A percentile compares a stretch with the other conserved stretches of the same genome.
Evolutionary conservation across 2,888 invertebrate genomes (phyloP).

Genomic region (Phengaris arion): DNA sequence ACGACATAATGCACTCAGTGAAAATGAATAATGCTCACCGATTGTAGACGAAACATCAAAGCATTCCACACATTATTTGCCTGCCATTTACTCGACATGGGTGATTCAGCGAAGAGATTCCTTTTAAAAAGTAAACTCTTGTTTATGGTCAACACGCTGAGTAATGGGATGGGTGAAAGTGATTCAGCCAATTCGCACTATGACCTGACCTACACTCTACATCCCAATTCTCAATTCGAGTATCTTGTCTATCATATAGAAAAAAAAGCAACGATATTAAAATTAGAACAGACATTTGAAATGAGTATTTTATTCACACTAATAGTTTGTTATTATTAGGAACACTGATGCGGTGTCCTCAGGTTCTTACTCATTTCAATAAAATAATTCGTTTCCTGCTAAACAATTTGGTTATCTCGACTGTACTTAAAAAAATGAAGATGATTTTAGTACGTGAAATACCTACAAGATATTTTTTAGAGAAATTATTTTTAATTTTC

Average conservation of each 20-base stretch:
- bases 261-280: no score
- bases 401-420: no score
- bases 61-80: constrained; percentile 16
- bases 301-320: no score
- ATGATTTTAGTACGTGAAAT: no score
- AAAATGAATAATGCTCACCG: not conserved
- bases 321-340: no score
- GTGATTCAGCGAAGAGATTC: constrained; percentile 43
- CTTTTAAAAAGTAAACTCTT: constrained; percentile 52
- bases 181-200: constrained; percentile 59
- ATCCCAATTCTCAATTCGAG: constrained; percentile 10
- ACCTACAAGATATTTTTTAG: no score
- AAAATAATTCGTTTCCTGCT: no score
- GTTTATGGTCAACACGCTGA: constrained; percentile 55
- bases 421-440: no score
- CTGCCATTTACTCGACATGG: constrained; percentile 34
- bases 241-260: not conserved
- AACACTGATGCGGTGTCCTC: no score
- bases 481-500: no score
- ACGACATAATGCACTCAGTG: not conserved
- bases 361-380: no score
- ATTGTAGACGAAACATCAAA: constrained; percentile 1
- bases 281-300: no score
- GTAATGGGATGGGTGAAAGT: constrained; percentile 67
- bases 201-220: constrained; percentile 48